A percentile compares a stretch with the other conserved stretches of the same genome.
phyloP scores from a whole-genome alignment of 2,888 invertebrate genomes.

The Temnothorax rugatulus region DNA sequence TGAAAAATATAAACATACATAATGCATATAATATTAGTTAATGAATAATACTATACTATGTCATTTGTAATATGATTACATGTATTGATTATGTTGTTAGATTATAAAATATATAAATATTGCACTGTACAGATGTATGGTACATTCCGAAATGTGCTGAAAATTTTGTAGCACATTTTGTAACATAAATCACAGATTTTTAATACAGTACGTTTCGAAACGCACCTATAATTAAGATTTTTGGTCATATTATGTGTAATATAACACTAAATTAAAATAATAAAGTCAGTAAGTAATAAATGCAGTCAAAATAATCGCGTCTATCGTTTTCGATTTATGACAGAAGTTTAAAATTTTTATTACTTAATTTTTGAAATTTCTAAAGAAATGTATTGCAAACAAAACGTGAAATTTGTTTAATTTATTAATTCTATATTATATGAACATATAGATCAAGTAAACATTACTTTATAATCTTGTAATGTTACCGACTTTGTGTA shows the following conservation, averaged over 20 bases:
- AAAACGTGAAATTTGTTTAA: neutral
- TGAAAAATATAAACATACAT: neutral
- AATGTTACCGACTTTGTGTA: neutral
- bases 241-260: neutral
- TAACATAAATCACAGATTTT: neutral
- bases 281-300: neutral
- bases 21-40: neutral
- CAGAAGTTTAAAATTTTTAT: neutral
- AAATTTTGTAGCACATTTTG: neutral
- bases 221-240: neutral
- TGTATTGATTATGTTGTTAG: neutral
- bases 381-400: neutral
- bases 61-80: neutral
- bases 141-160: neutral
- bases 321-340: neutral
- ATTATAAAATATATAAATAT: neutral
- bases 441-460: neutral
- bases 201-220: neutral
- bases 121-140: neutral
- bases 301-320: neutral
- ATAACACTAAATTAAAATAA: neutral
- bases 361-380: neutral
- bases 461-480: neutral
- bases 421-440: conserved; percentile 1
- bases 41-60: neutral